Base-by-base conservation (phyloP, 2,113 vertebrate genomes). In the Tyrannus savana region DNA sequence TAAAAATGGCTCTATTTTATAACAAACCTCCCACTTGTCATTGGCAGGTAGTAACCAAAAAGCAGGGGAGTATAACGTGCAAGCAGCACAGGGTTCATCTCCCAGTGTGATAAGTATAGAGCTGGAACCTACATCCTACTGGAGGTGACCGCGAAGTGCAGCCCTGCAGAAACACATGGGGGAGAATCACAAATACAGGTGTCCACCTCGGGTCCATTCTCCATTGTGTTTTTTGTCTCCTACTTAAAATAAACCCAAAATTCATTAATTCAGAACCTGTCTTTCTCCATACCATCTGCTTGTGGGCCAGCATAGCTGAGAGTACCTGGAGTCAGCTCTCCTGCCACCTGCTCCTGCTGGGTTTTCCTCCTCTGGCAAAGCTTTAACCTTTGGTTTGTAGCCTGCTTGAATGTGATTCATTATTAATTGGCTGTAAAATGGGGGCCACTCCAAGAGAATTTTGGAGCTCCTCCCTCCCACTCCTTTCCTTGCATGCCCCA, bases 331-430 rank as follows among this genome's bases (percentile, higher is more conserved):
- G 73, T 76, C 79, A 81, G 81, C 59, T 72, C 60, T 87, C 63
- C 79, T 62, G 62, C 83, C 95, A 94, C 93, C 91, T 95, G 89
- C 60, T 94, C 84, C 91, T 0, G 30, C 92, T 81, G 93, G 33
- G 91, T 64, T 92, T 89, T 89, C 76, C 69, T 96, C 87, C 87
- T 87, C 73, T 55, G 50, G 87, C 89, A 94, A 71, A 60, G 75
- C 47, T 74, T 8, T 91, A 71, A 77, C 84, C 96, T 91, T 94
- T 56, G 25, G 6, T 69, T 86, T 84, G 60, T 64, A 92, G 64
- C 59, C 86, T 89, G 76, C n/a, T 86, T 35, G 53, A 64, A 71
- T 52, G 53, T 82, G 67, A 63, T 76, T 74, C 68, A 37, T 81
- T 84, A 89, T 88, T 80, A 93, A 81, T 66, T 89, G 76, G 27